These are phyloP conservation scores for Fabriciana adippe DNA, from an alignment of 2,888 invertebrate species.

Conservation along the genomic window DNA sequence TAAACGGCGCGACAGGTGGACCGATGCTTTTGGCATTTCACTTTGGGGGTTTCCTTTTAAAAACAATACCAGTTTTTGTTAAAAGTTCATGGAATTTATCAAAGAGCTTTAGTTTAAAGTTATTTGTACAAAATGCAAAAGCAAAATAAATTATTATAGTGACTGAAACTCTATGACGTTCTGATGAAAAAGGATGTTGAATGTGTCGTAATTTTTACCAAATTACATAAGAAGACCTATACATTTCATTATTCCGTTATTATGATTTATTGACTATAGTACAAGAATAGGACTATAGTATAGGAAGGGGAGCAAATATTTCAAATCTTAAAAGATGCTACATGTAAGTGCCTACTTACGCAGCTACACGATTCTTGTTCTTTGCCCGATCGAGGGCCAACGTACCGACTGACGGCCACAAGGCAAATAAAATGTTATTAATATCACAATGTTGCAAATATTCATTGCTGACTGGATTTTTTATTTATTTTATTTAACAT, in stretches of 20 bases:
- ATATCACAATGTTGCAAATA: conserved; percentile 55
- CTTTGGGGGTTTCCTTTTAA: too few species aligned
- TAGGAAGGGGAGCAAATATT: not conserved
- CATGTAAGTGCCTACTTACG: conserved; percentile 14
- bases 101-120: too few species aligned
- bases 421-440: conserved; percentile 66
- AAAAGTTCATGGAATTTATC: too few species aligned
- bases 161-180: too few species aligned
- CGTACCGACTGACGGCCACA: conserved; percentile 55
- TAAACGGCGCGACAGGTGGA: conserved; percentile 40
- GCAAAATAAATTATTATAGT: too few species aligned
- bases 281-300: not conserved
- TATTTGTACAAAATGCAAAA: too few species aligned
- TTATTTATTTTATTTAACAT: conserved; percentile 32
- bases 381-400: conserved; percentile 48
- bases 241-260: not conserved
- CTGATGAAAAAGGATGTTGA: too few species aligned
- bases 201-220: not conserved
- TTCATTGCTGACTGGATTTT: conserved; percentile 42
- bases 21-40: not conserved
- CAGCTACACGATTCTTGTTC: conserved; percentile 38
- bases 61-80: too few species aligned
- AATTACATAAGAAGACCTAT: too few species aligned
- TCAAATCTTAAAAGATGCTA: not conserved
- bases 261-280: not conserved